phyloP scores from a whole-genome alignment of 2,113 vertebrate genomes.

The Sinocyclocheilus anophthalmus region DNA sequence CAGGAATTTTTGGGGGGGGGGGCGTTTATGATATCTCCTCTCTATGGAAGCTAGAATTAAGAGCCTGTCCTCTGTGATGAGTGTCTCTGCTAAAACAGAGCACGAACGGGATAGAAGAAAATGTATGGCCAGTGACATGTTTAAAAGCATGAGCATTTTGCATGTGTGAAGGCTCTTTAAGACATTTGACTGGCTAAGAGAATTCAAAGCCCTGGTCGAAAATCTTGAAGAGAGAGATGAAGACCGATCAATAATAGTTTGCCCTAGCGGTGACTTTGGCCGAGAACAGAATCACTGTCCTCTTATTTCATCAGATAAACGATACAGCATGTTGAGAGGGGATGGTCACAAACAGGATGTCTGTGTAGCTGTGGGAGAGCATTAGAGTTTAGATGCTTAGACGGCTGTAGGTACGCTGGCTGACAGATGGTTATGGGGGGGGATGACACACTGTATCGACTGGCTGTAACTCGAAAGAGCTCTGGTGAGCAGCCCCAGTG shows the following conservation, averaged over 20 bases:
- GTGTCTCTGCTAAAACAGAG: constrained; percentile 91
- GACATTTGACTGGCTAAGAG: background rate
- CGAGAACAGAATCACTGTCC: constrained; percentile 95
- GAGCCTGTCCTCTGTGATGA: constrained; percentile 78
- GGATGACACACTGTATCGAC: constrained; percentile 76
- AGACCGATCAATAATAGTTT: constrained; percentile 90
- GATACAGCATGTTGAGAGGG: constrained; percentile 96
- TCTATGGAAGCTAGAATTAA: no score
- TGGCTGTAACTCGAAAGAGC: constrained; percentile 85
- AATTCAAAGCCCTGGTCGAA: background rate
- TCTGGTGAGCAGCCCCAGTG: constrained; percentile 75
- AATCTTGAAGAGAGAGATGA: constrained; percentile 91
- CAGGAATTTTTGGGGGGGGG: no score
- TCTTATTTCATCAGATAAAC: constrained; percentile 88
- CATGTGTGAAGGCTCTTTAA: background rate
- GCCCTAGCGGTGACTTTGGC: constrained; percentile 89
- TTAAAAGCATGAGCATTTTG: background rate
- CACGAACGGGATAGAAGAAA: no score
- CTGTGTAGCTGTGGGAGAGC: constrained; percentile 80
- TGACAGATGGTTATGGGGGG: background rate
- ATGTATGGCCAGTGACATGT: background rate
- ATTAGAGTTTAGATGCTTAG: background rate
- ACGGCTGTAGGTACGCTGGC: background rate
- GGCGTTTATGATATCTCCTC: no score
- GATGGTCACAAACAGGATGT: constrained; percentile 92